Percentiles rank a stretch among this genome's conserved stretches.
phyloP scores from a whole-genome alignment of 2,888 invertebrate species.

The Tillus elongatus region DNA sequence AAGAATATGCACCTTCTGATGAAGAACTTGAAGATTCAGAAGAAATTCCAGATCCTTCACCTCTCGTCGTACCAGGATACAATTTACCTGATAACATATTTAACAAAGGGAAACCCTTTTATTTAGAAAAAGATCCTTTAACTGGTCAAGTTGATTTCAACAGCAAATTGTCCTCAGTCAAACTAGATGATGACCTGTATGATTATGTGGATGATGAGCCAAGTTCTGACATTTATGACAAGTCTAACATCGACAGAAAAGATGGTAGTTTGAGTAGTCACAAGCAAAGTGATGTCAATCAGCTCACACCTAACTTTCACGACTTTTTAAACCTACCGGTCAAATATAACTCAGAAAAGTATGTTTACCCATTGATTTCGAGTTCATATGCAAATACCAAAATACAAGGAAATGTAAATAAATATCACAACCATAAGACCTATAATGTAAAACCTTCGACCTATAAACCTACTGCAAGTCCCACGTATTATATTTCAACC shows the following conservation, averaged over 20 bases:
- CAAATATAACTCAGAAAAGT: conserved; percentile 58
- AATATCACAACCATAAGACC: conserved; percentile 44
- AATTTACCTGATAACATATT: conserved; percentile 50
- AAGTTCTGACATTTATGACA: conserved; percentile 34
- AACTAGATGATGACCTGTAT: conserved; percentile 29
- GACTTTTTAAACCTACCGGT: conserved; percentile 60
- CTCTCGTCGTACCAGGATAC: conserved; percentile 39
- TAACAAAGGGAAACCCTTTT: conserved; percentile 62
- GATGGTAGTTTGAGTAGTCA: conserved; percentile 34
- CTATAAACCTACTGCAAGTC: conserved; percentile 35
- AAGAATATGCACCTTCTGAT: too few species aligned
- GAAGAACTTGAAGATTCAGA: conserved; percentile 27
- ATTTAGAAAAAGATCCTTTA: conserved; percentile 57
- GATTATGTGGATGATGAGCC: conserved; percentile 33
- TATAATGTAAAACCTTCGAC: conserved; percentile 33
- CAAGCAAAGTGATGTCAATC: conserved; percentile 54
- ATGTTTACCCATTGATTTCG: conserved; percentile 59
- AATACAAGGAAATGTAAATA: conserved; percentile 55
- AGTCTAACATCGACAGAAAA: conserved; percentile 41
- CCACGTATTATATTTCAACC: conserved; percentile 34
- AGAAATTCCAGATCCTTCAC: conserved; percentile 39
- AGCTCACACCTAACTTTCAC: conserved; percentile 54
- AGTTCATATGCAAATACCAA: conserved; percentile 65
- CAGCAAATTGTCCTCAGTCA: conserved; percentile 43
- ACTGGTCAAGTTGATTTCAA: conserved; percentile 58